Evolutionary conservation across 2,113 vertebrate genomes (phyloP).

Genomic region (Leucopsar rothschildi): DNA sequence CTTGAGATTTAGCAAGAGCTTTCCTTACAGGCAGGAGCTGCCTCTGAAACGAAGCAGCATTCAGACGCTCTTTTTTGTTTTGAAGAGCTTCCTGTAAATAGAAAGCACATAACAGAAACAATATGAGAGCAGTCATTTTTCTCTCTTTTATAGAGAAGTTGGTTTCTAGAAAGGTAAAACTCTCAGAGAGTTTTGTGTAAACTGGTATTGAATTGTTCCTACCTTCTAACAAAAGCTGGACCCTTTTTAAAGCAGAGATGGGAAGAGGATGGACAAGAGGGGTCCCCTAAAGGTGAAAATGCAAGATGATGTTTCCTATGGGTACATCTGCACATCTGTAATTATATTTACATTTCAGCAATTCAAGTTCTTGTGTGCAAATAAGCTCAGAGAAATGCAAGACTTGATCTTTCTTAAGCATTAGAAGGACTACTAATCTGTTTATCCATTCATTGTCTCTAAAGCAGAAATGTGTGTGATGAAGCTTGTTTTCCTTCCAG

Average conservation of each 20-base stretch:
- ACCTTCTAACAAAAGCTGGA: background rate
- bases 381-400: background rate
- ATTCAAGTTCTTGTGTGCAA: background rate
- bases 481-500: background rate
- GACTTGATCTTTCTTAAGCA: background rate
- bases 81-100: constrained; percentile 68
- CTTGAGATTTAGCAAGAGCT: constrained; percentile 59
- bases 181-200: background rate
- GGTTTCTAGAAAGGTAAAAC: background rate
- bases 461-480: background rate
- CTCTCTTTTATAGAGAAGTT: background rate
- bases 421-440: background rate
- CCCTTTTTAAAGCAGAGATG: background rate
- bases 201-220: background rate
- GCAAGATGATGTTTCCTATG: background rate
- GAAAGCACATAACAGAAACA: background rate
- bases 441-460: background rate
- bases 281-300: background rate
- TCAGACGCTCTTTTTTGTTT: constrained; percentile 56
- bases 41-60: constrained; percentile 49
- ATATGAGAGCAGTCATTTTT: background rate
- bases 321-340: background rate
- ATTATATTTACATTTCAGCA: background rate
- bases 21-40: constrained; percentile 65
- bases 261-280: background rate